Evolutionary conservation across 2,797 vertebrate species (phyloP), one percentile per base, ranked within the genome.

Genomic region (Oreonectes daqikongensis): DNA sequence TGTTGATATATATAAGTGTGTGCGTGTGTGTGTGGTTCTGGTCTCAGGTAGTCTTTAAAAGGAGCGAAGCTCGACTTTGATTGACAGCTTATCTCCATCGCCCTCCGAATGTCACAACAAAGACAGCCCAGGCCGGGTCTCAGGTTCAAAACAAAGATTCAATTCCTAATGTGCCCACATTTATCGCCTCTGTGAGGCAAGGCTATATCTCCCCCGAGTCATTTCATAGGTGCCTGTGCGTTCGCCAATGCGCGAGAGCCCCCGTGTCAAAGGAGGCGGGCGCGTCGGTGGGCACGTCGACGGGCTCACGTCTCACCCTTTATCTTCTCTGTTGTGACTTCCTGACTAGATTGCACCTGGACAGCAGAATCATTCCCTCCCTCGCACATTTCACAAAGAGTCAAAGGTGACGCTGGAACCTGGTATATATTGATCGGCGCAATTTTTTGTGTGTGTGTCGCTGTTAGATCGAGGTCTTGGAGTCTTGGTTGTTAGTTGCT

Each of bases 381-480:
- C 75, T 74, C 69, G 83, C 79, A 85, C 82, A 83, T 84, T 86
- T 88, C 77, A 83, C 53, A 60, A 35, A 1, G 82, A 85, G 86
- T 84, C 86, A 82, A 77, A 88, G 87, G 87, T 90, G 82, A 88
- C 86, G 85, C 82, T 50, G 67, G 73, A 72, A 87, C 85, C 86
- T 87, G 84, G 90, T 89, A 85, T 85, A 85, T 90, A 91, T 92
- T 88, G 90, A 92, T 90, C 85, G 82, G 83, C 67, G 20, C 72
- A 28, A 68, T 84, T 85, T 86, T 77, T 79, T 67, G 28, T n/a
- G n/a, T n/a, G n/a, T n/a, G n/a, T 48, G n/a, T 35, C 76, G 70
- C 70, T 74, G 71, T 83, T 81, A 84, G 64, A 87, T 88, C 81
- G 87, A 85, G 78, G 77, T 82, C 72, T 87, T 70, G 74, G 84